Evolutionary conservation across 1,140 invertebrate species (phyloP).

Genomic region (Melipona quadrifasciata): DNA sequence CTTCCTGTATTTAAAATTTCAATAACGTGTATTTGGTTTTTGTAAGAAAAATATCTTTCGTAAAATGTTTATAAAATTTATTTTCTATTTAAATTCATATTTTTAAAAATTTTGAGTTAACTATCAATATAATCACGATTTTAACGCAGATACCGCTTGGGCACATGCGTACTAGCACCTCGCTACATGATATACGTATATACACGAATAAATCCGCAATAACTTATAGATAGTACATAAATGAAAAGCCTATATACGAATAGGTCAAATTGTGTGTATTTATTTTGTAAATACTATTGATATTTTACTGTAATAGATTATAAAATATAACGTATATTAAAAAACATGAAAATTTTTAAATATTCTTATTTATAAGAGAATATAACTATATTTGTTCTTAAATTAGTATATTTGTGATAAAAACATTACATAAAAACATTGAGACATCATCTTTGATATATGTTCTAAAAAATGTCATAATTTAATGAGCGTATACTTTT

Average conservation of each 20-base stretch:
- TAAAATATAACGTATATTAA: neutral
- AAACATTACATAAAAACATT: too few species aligned
- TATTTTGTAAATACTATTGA: too few species aligned
- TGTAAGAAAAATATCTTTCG: neutral
- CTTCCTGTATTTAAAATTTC: neutral
- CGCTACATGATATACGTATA: neutral
- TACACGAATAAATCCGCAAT: slow-evolving; percentile 7
- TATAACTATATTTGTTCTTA: neutral
- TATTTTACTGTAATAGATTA: neutral
- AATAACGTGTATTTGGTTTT: neutral
- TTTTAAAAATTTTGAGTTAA: neutral
- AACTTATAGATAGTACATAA: slow-evolving; percentile 14
- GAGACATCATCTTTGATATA: neutral
- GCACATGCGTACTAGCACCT: neutral
- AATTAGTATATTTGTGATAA: neutral
- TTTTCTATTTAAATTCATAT: neutral
- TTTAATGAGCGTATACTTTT: neutral
- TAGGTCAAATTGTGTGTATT: neutral
- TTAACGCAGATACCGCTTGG: neutral
- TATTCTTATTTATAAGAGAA: neutral
- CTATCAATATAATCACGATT: neutral
- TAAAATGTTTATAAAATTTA: neutral
- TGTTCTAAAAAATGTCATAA: neutral
- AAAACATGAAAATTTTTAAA: neutral
- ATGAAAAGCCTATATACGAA: neutral